A percentile compares a stretch with the other conserved stretches of the same genome.
Evolutionary conservation across 2,797 vertebrate genomes (phyloP).

Genomic region (Phalanger gymnotis): DNA sequence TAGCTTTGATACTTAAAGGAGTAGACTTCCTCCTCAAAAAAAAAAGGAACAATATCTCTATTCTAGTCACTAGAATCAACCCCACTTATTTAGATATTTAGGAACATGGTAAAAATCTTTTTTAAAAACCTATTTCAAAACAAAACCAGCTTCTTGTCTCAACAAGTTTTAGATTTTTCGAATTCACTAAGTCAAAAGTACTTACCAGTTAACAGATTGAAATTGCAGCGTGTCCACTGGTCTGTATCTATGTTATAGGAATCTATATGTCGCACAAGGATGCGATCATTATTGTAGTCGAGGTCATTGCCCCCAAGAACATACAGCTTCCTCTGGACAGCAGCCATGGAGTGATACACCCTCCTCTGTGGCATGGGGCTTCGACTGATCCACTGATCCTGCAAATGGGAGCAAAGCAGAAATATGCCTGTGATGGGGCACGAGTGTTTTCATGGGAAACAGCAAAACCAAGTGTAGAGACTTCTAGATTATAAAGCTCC

Average conservation of each 20-base stretch:
- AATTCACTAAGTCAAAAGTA: conserved; percentile 21
- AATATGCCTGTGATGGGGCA: conserved; percentile 37
- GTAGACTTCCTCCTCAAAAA: neutral
- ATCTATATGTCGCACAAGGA: conserved; percentile 97
- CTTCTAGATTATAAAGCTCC: neutral
- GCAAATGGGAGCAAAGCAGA: conserved; percentile 60
- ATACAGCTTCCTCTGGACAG: conserved; percentile 93
- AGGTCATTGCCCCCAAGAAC: conserved; percentile 97
- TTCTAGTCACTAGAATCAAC: conserved; percentile 32
- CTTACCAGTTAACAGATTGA: conserved; percentile 95
- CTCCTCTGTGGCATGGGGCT: conserved; percentile 97
- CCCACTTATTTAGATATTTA: neutral
- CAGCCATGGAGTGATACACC: conserved; percentile 98
- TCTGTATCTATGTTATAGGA: conserved; percentile 94
- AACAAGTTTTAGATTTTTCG: conserved; percentile 10
- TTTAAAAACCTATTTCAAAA: neutral
- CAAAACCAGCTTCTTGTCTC: neutral
- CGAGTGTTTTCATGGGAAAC: neutral
- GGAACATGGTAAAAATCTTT: neutral
- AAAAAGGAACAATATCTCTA: neutral
- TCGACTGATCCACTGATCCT: conserved; percentile 96
- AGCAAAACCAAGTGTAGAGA: neutral
- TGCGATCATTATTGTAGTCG: conserved; percentile 97
- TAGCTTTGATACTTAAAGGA: neutral
- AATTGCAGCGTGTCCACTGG: conserved; percentile 96